Evolutionary conservation across 53 echinoderm and acorn worm genomes (phyloP).

Genomic region (Paelopatides confundens): DNA sequence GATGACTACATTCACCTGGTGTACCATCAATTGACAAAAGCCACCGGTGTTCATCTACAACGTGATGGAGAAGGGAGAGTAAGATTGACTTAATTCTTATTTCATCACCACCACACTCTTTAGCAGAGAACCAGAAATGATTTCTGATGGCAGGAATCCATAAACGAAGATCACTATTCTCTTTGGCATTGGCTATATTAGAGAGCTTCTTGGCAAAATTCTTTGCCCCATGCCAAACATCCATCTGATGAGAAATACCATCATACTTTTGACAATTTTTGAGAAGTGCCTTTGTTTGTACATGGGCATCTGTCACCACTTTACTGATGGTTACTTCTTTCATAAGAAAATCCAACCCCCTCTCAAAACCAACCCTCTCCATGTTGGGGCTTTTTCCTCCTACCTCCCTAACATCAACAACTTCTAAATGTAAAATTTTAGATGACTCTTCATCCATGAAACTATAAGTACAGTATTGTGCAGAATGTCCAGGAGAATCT

Average conservation of each 20-base stretch:
- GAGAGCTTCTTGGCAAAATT: conserved; percentile 8
- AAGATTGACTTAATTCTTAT: conserved; percentile 18
- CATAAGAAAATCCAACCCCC: conserved; percentile 45
- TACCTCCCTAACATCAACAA: no score
- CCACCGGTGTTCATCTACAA: conserved; percentile 47
- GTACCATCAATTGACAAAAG: conserved; percentile 19
- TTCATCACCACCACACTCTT: not conserved
- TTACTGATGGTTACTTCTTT: no score
- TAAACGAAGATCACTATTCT: not conserved
- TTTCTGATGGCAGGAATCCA: conserved; percentile 29
- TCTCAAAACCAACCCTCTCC: no score
- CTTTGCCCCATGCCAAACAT: conserved; percentile 46
- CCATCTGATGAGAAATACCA: not conserved
- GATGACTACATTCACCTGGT: no score
- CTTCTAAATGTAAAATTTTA: conserved; percentile 53
- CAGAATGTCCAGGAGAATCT: conserved; percentile 65
- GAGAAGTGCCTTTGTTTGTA: not conserved
- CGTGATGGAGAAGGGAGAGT: conserved; percentile 42
- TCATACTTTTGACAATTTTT: not conserved
- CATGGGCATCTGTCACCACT: conserved; percentile 67
- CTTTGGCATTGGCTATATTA: not conserved
- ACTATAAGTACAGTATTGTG: no score
- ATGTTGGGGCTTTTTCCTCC: conserved; percentile 49
- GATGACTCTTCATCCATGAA: no score
- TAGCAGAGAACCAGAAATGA: conserved; percentile 46